A percentile compares a stretch with the other conserved stretches of the same genome.
These are phyloP conservation scores for Sapajus apella DNA, from an alignment of 2,113 vertebrate genomes.

Conservation along the genomic window DNA sequence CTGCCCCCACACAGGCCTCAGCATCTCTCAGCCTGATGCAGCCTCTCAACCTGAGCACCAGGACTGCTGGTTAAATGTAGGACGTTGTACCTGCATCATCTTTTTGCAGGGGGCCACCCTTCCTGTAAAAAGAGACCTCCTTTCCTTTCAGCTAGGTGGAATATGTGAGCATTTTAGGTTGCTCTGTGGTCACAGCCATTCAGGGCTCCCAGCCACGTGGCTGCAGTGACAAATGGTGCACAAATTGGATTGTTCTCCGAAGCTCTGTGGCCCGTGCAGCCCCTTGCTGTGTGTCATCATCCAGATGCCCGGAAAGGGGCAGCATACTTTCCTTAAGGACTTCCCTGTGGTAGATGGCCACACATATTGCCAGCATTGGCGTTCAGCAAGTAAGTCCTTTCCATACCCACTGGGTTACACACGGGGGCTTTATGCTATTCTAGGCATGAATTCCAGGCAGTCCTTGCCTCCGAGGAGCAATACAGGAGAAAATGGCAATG, in stretches of 20 bases:
- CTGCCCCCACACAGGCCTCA: background rate
- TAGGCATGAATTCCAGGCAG: background rate
- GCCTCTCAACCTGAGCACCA: background rate
- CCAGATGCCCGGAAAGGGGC: background rate
- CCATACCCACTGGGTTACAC: accelerated
- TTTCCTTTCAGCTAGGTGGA: background rate
- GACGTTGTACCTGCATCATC: background rate
- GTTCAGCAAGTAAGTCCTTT: background rate
- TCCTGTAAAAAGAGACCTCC: no score
- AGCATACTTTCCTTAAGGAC: background rate
- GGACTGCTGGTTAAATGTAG: background rate
- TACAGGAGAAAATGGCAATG: background rate
- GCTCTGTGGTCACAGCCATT: no score
- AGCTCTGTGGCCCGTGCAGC: background rate
- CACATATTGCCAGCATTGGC: accelerated
- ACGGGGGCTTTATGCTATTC: background rate
- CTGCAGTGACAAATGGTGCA: background rate
- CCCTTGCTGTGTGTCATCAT: background rate
- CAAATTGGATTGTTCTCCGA: background rate
- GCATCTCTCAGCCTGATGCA: background rate
- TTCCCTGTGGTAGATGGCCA: no score
- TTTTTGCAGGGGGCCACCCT: background rate
- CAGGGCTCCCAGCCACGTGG: background rate
- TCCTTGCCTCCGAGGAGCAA: background rate
- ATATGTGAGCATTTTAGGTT: background rate